Conservation (phyloP, 2,888 invertebrate species). For the Hedya salicella region DNA sequence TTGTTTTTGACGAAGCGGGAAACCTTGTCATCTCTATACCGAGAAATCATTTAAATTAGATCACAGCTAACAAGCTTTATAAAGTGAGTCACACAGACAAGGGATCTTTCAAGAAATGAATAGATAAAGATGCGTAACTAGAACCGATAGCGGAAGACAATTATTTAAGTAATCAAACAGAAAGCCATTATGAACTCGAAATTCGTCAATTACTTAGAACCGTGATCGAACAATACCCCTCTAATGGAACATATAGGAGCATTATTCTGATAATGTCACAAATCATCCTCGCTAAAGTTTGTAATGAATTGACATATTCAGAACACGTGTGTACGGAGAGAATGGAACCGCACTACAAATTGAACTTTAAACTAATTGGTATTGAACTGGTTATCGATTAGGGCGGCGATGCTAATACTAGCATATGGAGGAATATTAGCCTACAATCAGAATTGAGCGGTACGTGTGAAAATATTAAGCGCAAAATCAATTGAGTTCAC, state of each 20-base stretch:
- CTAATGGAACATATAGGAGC: slow-evolving; percentile 67
- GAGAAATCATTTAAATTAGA: slow-evolving; percentile 30
- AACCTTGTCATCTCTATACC: slow-evolving; percentile 22
- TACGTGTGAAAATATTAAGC: neutral
- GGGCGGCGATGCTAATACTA: slow-evolving; percentile 16
- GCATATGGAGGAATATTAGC: slow-evolving; percentile 26
- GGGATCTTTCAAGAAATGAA: slow-evolving; percentile 27
- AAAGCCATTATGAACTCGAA: slow-evolving; percentile 57
- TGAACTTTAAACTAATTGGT: slow-evolving; percentile 46
- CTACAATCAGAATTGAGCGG: slow-evolving; percentile 13
- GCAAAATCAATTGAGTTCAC: slow-evolving; percentile 11
- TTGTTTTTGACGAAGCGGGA: slow-evolving; percentile 10
- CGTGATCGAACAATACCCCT: slow-evolving; percentile 70
- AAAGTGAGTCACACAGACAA: slow-evolving; percentile 21
- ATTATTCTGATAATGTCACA: slow-evolving; percentile 82
- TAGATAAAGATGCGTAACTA: slow-evolving; percentile 35
- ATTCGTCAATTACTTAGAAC: slow-evolving; percentile 79
- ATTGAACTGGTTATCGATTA: slow-evolving; percentile 31
- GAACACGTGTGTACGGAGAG: slow-evolving; percentile 70
- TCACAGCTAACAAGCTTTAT: slow-evolving; percentile 17
- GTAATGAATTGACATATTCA: slow-evolving; percentile 84
- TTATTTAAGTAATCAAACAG: slow-evolving; percentile 65
- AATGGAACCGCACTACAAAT: slow-evolving; percentile 46
- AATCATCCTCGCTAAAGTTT: slow-evolving; percentile 82
- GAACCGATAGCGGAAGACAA: slow-evolving; percentile 32